phyloP scores from a whole-genome alignment of 2,797 vertebrate species.

The Remorina albescens region DNA sequence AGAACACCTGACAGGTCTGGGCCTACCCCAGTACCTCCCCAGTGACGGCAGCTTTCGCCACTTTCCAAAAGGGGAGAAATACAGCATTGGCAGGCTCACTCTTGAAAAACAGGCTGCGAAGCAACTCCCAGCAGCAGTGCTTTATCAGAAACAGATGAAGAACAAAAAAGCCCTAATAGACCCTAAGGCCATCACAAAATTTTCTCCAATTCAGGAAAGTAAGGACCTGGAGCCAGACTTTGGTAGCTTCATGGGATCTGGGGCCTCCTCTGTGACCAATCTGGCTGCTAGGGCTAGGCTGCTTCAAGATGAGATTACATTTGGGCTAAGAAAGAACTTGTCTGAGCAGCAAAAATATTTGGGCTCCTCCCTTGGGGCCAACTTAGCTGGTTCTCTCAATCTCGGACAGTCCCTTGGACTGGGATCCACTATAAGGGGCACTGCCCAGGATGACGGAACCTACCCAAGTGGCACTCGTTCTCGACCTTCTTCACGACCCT shows the following conservation, averaged over 20 bases:
- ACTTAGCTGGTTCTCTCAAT: conserved; percentile 89
- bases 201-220: conserved; percentile 97
- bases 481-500: conserved; percentile 95
- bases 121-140: conserved; percentile 94
- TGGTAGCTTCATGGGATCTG: conserved; percentile 91
- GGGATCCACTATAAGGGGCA: conserved; percentile 87
- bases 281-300: conserved; percentile 94
- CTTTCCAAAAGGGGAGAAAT: conserved; percentile 98
- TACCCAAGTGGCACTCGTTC: conserved; percentile 94
- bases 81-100: conserved; percentile 97
- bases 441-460: conserved; percentile 93
- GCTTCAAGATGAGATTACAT: conserved; percentile 98
- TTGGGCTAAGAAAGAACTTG: conserved; percentile 97
- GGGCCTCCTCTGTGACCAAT: conserved; percentile 91
- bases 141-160: conserved; percentile 98
- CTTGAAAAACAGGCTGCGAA: conserved; percentile 99
- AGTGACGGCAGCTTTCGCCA: conserved; percentile 93
- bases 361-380: conserved; percentile 88
- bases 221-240: conserved; percentile 96
- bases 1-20: conserved; percentile 92
- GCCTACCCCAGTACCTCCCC: conserved; percentile 94
- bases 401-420: conserved; percentile 88
- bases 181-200: conserved; percentile 94
- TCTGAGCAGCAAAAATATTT: conserved; percentile 98
- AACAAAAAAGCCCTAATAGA: conserved; percentile 96